Base-by-base conservation (phyloP, 2,888 invertebrate genomes). In the Microctonus aethiopoides region DNA sequence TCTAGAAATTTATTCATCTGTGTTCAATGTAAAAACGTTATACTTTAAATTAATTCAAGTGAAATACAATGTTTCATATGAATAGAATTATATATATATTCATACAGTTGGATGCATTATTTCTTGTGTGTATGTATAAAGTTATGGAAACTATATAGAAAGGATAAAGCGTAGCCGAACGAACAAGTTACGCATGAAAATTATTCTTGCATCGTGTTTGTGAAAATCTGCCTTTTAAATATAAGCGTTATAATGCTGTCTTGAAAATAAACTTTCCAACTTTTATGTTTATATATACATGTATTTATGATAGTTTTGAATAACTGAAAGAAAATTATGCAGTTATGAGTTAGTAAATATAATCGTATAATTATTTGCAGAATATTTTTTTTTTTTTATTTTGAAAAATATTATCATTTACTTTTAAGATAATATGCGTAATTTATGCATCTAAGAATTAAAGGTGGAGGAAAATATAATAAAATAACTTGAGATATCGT, bases 141-240 rank as follows among this genome's bases (percentile, higher is more conserved):
- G 24, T 32, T 24, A 22, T 34, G 46, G 32, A 71, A 39, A 29
- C 22, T n/a, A n/a, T n/a, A 36, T 24, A 22, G 41, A 24, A 56
- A 32, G 56, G 22, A 64, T 39, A 61, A 22, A 46, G 41, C 56
- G 26, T 68, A 67, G 60, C 62, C 29, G 67, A 70, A 29, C 24
- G 64, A 64, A 4, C 24, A 52, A 67, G 63, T 67, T 13, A 60
- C 57, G 65, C 46, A 69, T 63, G 51, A 76, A 46, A 77, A 76
- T 78, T 79, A 78, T 80, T 77, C 72, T 75, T 77, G 71, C 76
- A 74, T 76, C 71, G 67, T 68, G 62, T 65, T 62, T 72, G 70
- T 72, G 63, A 64, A 68, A 29, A 78, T 78, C 75, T 78, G 76
- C 76, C 75, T 76, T 81, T 76, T 72, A 77, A 81, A 81, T 80